Evolutionary conservation across 2,888 invertebrate genomes (phyloP).

Genomic region (Slavum lentiscoides): DNA sequence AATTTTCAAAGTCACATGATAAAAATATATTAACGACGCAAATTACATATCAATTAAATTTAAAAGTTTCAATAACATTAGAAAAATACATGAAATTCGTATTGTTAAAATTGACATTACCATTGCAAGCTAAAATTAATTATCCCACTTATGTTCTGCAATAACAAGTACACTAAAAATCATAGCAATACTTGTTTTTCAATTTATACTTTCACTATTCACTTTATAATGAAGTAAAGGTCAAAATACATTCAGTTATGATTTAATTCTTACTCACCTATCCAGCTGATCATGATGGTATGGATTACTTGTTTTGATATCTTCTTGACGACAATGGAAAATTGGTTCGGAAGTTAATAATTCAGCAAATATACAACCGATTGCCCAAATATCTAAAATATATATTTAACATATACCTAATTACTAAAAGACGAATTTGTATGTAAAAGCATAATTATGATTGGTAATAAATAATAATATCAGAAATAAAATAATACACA

Average conservation of each 20-base stretch:
- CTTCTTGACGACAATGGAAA: slow-evolving; percentile 98
- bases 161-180: neutral
- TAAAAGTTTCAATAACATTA: too few relatives aligned
- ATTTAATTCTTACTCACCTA: slow-evolving; percentile 59
- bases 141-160: too few relatives aligned
- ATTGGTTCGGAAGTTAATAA: slow-evolving; percentile 97
- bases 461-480: too few relatives aligned
- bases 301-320: slow-evolving; percentile 98
- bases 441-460: neutral
- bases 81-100: too few relatives aligned
- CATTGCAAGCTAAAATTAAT: too few relatives aligned
- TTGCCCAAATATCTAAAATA: slow-evolving; percentile 91
- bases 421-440: neutral
- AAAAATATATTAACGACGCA: too few relatives aligned
- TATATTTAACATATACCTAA: slow-evolving; percentile 22
- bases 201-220: neutral
- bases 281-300: slow-evolving; percentile 99
- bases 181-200: neutral
- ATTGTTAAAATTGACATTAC: too few relatives aligned
- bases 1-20: too few relatives aligned
- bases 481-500: too few relatives aligned
- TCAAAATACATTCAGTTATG: neutral
- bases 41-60: too few relatives aligned
- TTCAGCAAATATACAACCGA: slow-evolving; percentile 98
- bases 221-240: too few relatives aligned